Evolutionary conservation across 2,113 vertebrate genomes (phyloP).

Genomic region (Perca fluviatilis): DNA sequence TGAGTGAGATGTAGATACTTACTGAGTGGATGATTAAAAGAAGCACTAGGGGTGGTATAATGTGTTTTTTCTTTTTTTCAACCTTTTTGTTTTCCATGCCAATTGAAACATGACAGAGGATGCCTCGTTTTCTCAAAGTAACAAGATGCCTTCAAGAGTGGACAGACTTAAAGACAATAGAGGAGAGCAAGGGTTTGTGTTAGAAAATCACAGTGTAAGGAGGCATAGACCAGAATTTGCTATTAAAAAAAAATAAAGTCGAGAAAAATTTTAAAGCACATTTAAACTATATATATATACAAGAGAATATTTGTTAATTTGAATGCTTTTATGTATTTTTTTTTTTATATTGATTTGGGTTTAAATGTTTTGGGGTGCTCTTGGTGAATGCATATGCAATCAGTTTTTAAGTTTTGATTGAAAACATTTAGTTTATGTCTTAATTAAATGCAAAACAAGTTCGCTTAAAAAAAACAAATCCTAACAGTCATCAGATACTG

Average conservation of each 20-base stretch:
- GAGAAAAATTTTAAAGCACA: conserved; percentile 83
- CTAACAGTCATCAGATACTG: conserved; percentile 68
- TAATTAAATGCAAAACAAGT: conserved; percentile 77
- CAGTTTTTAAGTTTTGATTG: conserved; percentile 82
- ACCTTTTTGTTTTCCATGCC: conserved; percentile 43
- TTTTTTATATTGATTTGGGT: conserved; percentile 82
- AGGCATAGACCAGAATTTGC: conserved; percentile 69
- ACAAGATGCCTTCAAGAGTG: conserved; percentile 61
- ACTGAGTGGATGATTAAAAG: conserved; percentile 74
- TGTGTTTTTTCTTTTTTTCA: conserved; percentile 23
- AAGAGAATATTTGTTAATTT: conserved; percentile 86
- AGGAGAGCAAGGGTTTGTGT: conserved; percentile 50
- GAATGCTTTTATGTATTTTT: conserved; percentile 80
- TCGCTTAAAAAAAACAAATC: conserved; percentile 57
- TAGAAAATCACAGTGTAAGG: conserved; percentile 35
- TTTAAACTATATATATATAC: conserved; percentile 82
- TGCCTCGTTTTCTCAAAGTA: conserved; percentile 40
- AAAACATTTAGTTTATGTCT: conserved; percentile 79
- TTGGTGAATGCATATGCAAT: conserved; percentile 87
- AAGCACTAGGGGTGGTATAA: conserved; percentile 70
- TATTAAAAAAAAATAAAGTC: conserved; percentile 50
- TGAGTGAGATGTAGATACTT: conserved; percentile 85
- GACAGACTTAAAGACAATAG: conserved; percentile 41
- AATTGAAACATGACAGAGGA: conserved; percentile 54
- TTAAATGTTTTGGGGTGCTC: conserved; percentile 82